Evolutionary conservation across 2,888 invertebrate genomes (phyloP), one percentile per base, ranked within the genome.

Genomic region (Operophtera brumata): DNA sequence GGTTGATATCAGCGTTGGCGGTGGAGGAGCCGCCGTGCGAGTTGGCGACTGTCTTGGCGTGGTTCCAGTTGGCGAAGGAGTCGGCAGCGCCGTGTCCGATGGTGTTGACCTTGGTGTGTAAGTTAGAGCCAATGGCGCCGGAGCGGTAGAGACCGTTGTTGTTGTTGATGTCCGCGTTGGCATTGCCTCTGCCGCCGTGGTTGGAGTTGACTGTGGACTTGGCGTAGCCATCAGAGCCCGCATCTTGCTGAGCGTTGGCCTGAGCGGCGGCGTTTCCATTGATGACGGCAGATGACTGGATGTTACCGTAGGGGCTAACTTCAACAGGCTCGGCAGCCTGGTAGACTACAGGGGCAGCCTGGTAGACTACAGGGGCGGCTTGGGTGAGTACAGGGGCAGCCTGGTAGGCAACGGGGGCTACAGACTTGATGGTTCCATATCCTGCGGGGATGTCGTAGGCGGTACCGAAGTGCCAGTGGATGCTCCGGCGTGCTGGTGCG

Each of bases 381-480:
- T 49, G 43, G 0, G 60, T 60, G 1, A 66, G 67, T 43, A 59
- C 55, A 8, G 49, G 48, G 12, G 53, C 28, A 12, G 53, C 34
- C 34, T 51, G 45, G 51, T 59, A 59, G 12, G 39, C 50, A n/a
- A 46, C 34, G 20, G 55, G 46, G 32, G 47, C 41, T 11, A 36
- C 40, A 34, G 54, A 26, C 36, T 48, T 48, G 37, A 51, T 42
- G 26, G 61, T 30, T 10, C 55, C 61, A 50, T 61, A 62, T 32
- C 64, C 64, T 28, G 75, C 67, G n/a, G 84, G 85, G 9, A 57
- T 57, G 46, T 76, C 78, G 60, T 87, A 88, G 1, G 71, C 61
- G 20, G 84, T 82, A n/a, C 88, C 88, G 60, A 88, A 87, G 35
- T 75, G 82, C 88, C 88, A 88, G 54, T 76, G 75, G 67, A 82